Percentiles rank a stretch among this genome's conserved stretches.
Conservation (phyloP, 2,888 invertebrate species). For the Kuschelorhynchus macadamiae region DNA sequence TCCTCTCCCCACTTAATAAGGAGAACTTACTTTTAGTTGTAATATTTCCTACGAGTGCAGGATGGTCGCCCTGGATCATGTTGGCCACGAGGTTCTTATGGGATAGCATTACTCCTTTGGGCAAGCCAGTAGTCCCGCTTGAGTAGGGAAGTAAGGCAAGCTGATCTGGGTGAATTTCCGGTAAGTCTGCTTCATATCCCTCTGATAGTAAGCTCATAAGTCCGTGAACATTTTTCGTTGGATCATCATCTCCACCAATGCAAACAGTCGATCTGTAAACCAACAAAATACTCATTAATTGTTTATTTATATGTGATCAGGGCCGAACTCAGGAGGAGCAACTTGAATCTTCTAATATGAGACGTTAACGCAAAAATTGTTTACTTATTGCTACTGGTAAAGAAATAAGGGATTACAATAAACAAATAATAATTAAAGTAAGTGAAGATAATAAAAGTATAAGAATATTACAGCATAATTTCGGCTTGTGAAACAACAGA, state of each 20-base stretch:
- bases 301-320: too few species aligned
- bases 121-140: conserved; percentile 86
- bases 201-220: conserved; percentile 65
- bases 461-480: too few species aligned
- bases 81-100: conserved; percentile 76
- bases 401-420: too few species aligned
- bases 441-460: too few species aligned
- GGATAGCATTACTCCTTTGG: conserved; percentile 84
- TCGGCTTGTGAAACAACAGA: too few species aligned
- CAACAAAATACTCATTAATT: too few species aligned
- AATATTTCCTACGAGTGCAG: conserved; percentile 57
- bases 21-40: conserved; percentile 57
- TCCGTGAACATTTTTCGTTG: conserved; percentile 65
- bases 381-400: too few species aligned
- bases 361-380: too few species aligned
- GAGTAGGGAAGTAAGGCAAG: conserved; percentile 76
- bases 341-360: too few species aligned
- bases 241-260: conserved; percentile 75
- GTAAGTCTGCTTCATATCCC: conserved; percentile 66
- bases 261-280: conserved; percentile 73
- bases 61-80: conserved; percentile 64
- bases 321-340: too few species aligned
- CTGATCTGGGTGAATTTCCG: conserved; percentile 70
- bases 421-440: too few species aligned
- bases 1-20: too few species aligned